phyloP scores from a whole-genome alignment of 2,113 vertebrate species.

The Centropristis striata region DNA sequence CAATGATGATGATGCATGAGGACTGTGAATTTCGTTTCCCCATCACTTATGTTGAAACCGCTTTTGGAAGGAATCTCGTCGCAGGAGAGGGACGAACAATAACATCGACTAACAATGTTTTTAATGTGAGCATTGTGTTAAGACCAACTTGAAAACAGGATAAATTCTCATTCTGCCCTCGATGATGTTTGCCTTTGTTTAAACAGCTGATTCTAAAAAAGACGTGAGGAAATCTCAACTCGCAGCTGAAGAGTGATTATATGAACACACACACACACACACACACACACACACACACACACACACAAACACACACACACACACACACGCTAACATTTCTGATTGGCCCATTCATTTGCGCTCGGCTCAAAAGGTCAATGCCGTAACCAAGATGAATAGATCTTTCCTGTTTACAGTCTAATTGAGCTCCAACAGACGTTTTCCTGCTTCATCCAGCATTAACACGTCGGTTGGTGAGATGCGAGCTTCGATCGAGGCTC shows the following conservation, averaged over 20 bases:
- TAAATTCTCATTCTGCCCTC: constrained; percentile 15
- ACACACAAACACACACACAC: constrained; percentile 29
- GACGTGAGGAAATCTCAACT: neutral
- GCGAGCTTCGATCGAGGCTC: constrained; percentile 34
- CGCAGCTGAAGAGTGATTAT: constrained; percentile 39
- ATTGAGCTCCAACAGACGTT: constrained; percentile 48
- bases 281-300: constrained; percentile 10
- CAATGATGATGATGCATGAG: neutral
- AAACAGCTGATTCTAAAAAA: constrained; percentile 31
- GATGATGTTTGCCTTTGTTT: constrained; percentile 19
- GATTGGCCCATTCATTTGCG: constrained; percentile 63
- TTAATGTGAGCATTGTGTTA: neutral
- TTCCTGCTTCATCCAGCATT: constrained; percentile 16
- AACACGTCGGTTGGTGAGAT: constrained; percentile 12
- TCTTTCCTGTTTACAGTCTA: constrained; percentile 53
- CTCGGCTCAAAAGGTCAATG: constrained; percentile 68
- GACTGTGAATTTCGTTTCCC: neutral
- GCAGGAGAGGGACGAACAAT: no score
- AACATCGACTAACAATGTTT: neutral
- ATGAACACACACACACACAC: constrained; percentile 24
- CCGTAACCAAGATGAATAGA: constrained; percentile 54
- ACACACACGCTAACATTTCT: constrained; percentile 18
- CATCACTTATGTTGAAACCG: neutral
- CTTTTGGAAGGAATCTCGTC: neutral
- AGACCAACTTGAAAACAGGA: neutral